Percentiles rank a stretch among this genome's conserved stretches.
phyloP scores from a whole-genome alignment of 2,113 vertebrate species.

The Psilopogon haemacephalus region DNA sequence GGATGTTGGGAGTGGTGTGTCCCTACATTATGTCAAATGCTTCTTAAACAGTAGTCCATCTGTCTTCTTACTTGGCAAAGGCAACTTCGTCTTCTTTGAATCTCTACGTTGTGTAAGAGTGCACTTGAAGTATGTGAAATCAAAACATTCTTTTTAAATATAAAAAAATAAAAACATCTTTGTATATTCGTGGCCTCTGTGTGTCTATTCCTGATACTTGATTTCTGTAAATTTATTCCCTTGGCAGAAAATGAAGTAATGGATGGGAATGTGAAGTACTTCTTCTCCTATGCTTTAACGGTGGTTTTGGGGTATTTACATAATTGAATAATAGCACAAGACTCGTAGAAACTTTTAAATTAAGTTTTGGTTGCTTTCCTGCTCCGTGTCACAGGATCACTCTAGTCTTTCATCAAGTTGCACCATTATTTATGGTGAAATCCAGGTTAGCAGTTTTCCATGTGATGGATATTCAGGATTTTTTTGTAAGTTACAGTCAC shows the following conservation, averaged over 20 bases:
- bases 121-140: not conserved
- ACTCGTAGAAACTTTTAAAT: not conserved
- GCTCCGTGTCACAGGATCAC: not conserved
- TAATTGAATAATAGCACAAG: not conserved
- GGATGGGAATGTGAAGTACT: not conserved
- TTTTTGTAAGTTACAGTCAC: not conserved
- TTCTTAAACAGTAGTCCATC: not conserved
- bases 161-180: not conserved
- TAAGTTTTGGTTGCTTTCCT: not conserved
- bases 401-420: not conserved
- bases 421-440: not conserved
- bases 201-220: not conserved
- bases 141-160: not conserved
- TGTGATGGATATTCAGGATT: not conserved
- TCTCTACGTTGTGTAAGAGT: not conserved
- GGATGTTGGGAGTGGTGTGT: not conserved
- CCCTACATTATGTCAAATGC: not conserved
- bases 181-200: not conserved
- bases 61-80: not conserved
- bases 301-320: not conserved
- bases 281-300: not conserved
- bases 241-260: not conserved
- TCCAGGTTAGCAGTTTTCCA: not conserved
- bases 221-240: not conserved
- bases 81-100: not conserved